These are phyloP conservation scores for Carollia perspicillata DNA, from an alignment of 2,113 vertebrate species.

Conservation along the genomic window DNA sequence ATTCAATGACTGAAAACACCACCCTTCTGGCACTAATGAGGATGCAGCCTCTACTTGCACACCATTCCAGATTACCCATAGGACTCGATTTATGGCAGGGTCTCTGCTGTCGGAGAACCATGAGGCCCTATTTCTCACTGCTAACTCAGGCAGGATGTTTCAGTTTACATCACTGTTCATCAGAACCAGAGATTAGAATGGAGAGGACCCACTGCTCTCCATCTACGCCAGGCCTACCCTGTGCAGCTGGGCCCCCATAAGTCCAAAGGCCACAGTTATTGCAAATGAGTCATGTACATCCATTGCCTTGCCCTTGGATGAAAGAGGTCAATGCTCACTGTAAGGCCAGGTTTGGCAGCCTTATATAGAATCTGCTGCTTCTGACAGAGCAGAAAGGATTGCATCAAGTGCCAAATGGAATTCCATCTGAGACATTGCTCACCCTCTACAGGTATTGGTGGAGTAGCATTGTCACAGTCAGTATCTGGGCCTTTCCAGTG, in stretches of 20 bases:
- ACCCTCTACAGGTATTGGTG: background rate
- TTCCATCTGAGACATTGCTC: constrained; percentile 33
- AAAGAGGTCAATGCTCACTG: background rate
- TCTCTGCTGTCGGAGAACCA: background rate
- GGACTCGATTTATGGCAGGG: constrained; percentile 18
- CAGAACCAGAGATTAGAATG: background rate
- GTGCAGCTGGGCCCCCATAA: background rate
- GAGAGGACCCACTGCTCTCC: background rate
- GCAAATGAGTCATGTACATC: background rate
- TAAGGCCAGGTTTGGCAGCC: constrained; percentile 27
- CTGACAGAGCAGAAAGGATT: background rate
- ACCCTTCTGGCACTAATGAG: background rate
- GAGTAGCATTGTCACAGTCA: background rate
- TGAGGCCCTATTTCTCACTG: background rate
- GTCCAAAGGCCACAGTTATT: background rate
- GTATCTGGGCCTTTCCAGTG: background rate
- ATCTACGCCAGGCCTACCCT: background rate
- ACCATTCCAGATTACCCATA: background rate
- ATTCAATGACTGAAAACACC: background rate
- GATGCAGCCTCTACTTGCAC: background rate
- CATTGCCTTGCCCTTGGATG: background rate
- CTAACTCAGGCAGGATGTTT: constrained; percentile 62
- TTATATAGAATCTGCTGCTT: constrained; percentile 31
- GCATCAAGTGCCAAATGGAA: constrained; percentile 31
- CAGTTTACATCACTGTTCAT: background rate